phyloP scores from a whole-genome alignment of 2,113 vertebrate species.

The Eurystomus gularis region DNA sequence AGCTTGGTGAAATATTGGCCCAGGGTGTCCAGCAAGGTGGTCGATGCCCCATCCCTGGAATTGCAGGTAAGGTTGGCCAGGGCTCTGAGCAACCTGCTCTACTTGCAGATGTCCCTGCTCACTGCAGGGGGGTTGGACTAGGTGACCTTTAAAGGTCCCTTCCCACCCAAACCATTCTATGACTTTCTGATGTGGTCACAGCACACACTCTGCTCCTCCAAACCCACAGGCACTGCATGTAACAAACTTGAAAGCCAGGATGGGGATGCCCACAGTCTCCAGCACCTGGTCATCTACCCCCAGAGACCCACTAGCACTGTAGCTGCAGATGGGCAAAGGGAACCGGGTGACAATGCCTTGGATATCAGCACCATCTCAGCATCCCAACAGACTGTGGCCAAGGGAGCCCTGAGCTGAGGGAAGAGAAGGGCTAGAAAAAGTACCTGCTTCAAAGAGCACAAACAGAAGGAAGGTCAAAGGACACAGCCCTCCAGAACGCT shows the following conservation, averaged over 20 bases:
- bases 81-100: background rate
- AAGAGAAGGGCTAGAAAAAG: background rate
- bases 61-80: background rate
- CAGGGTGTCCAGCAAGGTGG: background rate
- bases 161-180: background rate
- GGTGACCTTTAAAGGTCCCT: background rate
- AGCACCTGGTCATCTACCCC: accelerated
- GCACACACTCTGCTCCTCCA: background rate
- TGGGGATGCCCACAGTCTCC: background rate
- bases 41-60: background rate
- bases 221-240: accelerated
- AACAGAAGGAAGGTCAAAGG: background rate
- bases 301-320: accelerated
- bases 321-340: background rate
- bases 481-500: background rate
- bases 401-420: background rate
- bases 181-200: accelerated
- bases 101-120: background rate
- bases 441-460: background rate
- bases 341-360: background rate
- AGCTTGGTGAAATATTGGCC: background rate
- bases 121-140: background rate
- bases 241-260: background rate
- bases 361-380: background rate
- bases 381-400: background rate